A percentile compares a stretch with the other conserved stretches of the same genome.
Evolutionary conservation across 2,797 vertebrate species (phyloP).

Genomic region (Champsocephalus esox): DNA sequence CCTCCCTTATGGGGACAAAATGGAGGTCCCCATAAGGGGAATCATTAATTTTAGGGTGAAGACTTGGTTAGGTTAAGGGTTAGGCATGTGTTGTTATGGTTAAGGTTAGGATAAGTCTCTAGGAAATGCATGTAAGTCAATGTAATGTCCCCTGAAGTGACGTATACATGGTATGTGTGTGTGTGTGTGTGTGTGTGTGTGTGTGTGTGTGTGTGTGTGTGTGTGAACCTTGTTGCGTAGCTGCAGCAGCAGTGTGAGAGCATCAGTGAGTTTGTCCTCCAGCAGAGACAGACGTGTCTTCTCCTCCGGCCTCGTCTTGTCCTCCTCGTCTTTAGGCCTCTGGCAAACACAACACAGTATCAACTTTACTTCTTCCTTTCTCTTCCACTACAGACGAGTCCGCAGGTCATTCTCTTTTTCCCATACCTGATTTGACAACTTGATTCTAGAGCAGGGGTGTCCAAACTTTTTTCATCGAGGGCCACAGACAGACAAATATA

Average conservation of each 20-base stretch:
- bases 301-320: constrained; percentile 40
- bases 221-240: constrained; percentile 75
- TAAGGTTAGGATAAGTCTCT: no score
- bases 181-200: background rate
- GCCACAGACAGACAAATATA: no score
- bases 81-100: no score
- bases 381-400: background rate
- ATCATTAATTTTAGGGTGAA: no score
- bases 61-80: no score
- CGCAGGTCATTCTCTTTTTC: background rate
- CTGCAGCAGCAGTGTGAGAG: constrained; percentile 78
- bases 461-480: no score
- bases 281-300: constrained; percentile 67
- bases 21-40: no score
- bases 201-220: background rate
- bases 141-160: no score
- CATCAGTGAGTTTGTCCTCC: constrained; percentile 80
- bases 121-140: no score
- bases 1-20: no score
- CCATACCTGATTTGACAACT: background rate
- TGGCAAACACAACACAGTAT: constrained; percentile 18
- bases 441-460: background rate
- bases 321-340: constrained; percentile 57
- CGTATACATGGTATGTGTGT: no score
- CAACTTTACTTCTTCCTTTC: background rate